Evolutionary conservation across 2,888 invertebrate species (phyloP).

Genomic region (Leucoptera coffeella): DNA sequence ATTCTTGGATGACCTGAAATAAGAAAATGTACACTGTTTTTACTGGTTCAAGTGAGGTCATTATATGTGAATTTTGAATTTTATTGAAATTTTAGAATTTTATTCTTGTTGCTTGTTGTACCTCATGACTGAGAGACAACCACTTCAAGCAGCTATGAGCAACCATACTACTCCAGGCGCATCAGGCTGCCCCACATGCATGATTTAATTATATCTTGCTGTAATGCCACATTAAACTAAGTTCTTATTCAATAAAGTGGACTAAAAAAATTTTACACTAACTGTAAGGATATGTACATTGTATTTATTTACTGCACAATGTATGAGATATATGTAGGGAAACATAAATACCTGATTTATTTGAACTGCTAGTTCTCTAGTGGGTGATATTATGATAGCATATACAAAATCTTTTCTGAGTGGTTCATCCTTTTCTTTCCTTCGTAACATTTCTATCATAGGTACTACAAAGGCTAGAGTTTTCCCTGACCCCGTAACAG

Average conservation of each 20-base stretch:
- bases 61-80: too few relatives aligned
- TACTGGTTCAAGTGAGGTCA: too few relatives aligned
- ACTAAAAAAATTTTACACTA: too few relatives aligned
- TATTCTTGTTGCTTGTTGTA: too few relatives aligned
- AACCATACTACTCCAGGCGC: too few relatives aligned
- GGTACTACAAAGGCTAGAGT: slow-evolving; percentile 95
- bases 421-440: slow-evolving; percentile 52
- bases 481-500: slow-evolving; percentile 98
- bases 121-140: too few relatives aligned
- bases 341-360: slow-evolving; percentile 57
- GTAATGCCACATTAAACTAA: too few relatives aligned
- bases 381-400: slow-evolving; percentile 89
- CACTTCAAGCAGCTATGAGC: too few relatives aligned
- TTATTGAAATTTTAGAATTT: too few relatives aligned
- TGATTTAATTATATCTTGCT: too few relatives aligned
- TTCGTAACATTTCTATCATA: slow-evolving; percentile 73
- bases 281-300: background rate
- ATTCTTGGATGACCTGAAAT: slow-evolving; percentile 36
- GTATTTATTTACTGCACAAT: background rate
- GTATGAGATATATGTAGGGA: slow-evolving; percentile 1
- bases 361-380: slow-evolving; percentile 90
- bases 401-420: slow-evolving; percentile 75
- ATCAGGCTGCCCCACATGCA: too few relatives aligned
- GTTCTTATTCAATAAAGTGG: too few relatives aligned
- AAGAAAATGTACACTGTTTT: background rate